A percentile compares a stretch with the other conserved stretches of the same genome.
These are phyloP conservation scores for Entomyzon cyanotis DNA, from an alignment of 2,113 vertebrate genomes.

Conservation along the genomic window DNA sequence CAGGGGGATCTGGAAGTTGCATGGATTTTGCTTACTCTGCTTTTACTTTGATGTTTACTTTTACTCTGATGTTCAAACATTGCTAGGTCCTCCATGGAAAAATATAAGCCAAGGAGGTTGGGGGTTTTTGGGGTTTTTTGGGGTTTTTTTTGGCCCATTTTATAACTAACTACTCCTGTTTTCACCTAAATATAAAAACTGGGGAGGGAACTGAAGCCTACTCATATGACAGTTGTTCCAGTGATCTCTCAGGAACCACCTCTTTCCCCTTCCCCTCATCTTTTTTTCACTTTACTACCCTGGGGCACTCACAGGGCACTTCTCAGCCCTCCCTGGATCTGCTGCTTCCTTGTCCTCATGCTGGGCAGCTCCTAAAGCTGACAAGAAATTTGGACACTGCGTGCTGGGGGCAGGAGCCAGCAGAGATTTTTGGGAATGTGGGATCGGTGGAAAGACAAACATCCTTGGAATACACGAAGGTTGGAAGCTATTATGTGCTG, in stretches of 20 bases:
- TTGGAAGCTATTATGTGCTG: constrained; percentile 21
- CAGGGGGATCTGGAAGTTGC: not conserved
- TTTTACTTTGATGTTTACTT: not conserved
- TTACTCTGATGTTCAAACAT: not conserved
- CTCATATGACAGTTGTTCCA: not conserved
- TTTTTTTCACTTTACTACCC: not conserved
- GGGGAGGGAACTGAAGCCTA: not conserved
- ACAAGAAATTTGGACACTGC: not conserved
- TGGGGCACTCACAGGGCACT: not conserved
- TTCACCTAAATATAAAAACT: constrained; percentile 43
- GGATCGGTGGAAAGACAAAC: constrained; percentile 76
- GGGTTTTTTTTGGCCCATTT: not conserved
- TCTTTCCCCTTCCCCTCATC: not conserved
- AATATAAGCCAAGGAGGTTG: not conserved
- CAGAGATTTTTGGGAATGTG: constrained; percentile 62
- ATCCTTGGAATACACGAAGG: constrained; percentile 70
- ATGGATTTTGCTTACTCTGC: not conserved
- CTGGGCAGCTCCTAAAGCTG: not conserved
- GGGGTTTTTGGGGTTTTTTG: too few species aligned
- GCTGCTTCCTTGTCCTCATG: not conserved
- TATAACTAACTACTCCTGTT: not conserved
- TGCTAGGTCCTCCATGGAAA: not conserved
- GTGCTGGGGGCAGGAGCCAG: not conserved
- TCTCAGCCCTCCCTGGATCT: not conserved
- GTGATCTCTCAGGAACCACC: not conserved